Base-by-base conservation (phyloP, 2,888 invertebrate species). In the Malachius bipustulatus region DNA sequence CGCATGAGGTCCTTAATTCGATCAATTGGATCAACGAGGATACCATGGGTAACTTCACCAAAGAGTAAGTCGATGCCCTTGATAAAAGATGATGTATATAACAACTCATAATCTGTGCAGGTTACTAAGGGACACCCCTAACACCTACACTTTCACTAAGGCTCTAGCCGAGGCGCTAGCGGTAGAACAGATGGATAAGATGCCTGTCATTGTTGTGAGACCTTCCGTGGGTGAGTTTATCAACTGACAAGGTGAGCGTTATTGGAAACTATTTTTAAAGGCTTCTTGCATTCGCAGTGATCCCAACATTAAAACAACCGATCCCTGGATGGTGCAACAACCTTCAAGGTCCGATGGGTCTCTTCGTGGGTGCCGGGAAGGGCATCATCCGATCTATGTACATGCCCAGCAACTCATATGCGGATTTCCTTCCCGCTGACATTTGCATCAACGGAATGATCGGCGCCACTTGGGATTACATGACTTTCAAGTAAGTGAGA, bases 131-230 rank as follows among this genome's bases (percentile, higher is more conserved):
- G 71, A 75, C 41, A 70, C 82, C 37, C 91, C 93, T 1, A 93
- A 93, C 59, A 87, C 90, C 0, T 94, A 93, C 57, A 89, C 93
- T 0, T 90, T 83, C 56, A 91, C 94, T 0, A 96, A 96, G 63
- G 83, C 90, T 0, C 62, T 96, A 9, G 84, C 88, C 0, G 94
- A 94, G 61, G 75, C 77, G 6, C 56, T 91, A 37, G 79, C 89
- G 1, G 75, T 79, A 2, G 82, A 88, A 52, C 75, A 82, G 29
- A 80, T 84, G 62, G 61, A 69, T 2, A 69, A 75, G 19, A 62
- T 96, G 6, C 93, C 93, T 0, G 69, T 79, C 0, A 69, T 83
- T 36, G 80, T 96, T 35, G 63, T 90, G 13, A 65, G 94, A 46
- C 93, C 90, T 2, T 88, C 89, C 0, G 84, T 90, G 46, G 80